Evolutionary conservation across 2,797 vertebrate species (phyloP).

Genomic region (Holocentrus rufus): DNA sequence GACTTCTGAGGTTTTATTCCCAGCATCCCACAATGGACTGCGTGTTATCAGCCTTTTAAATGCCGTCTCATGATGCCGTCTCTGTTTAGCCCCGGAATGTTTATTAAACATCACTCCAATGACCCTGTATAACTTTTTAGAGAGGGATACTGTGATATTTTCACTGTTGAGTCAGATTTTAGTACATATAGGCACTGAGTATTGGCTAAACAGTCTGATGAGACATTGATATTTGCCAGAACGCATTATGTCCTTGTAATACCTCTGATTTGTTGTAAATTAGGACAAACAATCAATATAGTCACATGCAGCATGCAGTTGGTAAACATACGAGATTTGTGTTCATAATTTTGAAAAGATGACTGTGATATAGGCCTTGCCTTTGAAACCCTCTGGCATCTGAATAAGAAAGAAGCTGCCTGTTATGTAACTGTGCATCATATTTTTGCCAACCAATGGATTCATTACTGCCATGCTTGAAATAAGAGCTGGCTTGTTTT

Average conservation of each 20-base stretch:
- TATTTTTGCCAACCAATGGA: background rate
- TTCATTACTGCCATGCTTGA: background rate
- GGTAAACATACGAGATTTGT: too few relatives aligned
- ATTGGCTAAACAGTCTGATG: background rate
- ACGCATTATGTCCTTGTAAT: background rate
- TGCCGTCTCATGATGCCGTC: background rate
- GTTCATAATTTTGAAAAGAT: background rate
- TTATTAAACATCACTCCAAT: too few relatives aligned
- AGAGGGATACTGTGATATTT: too few relatives aligned
- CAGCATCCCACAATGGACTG: background rate
- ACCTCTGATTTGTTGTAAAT: background rate
- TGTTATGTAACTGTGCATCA: background rate
- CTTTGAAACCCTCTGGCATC: background rate
- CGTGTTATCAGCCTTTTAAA: background rate
- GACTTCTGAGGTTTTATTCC: background rate
- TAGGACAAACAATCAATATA: background rate
- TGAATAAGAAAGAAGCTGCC: background rate
- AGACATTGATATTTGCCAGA: too few relatives aligned
- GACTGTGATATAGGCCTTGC: background rate
- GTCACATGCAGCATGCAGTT: too few relatives aligned
- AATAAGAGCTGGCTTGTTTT: conserved; percentile 2
- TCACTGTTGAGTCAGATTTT: too few relatives aligned
- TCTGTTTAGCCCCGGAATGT: background rate
- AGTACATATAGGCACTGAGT: too few relatives aligned
- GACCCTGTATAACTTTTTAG: too few relatives aligned